These are phyloP conservation scores for Aratinga solstitialis DNA, from an alignment of 2,797 vertebrate genomes.

Conservation along the genomic window DNA sequence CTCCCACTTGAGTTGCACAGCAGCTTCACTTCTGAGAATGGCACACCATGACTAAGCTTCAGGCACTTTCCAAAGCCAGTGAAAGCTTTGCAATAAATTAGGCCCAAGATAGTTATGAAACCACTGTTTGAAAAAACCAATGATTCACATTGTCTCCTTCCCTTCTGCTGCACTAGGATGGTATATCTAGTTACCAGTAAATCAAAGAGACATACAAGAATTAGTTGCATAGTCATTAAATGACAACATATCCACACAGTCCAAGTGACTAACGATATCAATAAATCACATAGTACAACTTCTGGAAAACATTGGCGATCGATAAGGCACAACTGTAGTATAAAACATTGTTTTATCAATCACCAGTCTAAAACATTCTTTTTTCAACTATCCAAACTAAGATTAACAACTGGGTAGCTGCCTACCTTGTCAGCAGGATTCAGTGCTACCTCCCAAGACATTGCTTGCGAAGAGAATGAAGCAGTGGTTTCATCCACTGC, in stretches of 20 bases:
- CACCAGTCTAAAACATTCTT: neutral
- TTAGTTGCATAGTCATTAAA: neutral
- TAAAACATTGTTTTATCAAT: neutral
- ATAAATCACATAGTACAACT: neutral
- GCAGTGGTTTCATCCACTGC: neutral
- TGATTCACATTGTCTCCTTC: neutral
- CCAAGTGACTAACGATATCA: neutral
- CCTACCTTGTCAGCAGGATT: neutral
- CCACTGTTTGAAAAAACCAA: neutral
- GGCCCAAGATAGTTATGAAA: neutral
- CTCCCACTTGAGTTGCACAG: neutral
- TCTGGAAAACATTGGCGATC: rapidly evolving
- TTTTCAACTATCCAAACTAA: neutral
- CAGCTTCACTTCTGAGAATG: neutral
- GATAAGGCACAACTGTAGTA: neutral
- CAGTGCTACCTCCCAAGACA: neutral
- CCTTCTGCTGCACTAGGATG: neutral
- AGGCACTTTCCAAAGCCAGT: neutral
- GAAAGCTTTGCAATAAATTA: neutral
- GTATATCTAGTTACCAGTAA: neutral
- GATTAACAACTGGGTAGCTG: neutral
- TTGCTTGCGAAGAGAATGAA: neutral
- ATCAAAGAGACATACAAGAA: neutral
- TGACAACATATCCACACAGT: neutral
- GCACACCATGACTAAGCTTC: neutral